Percentiles rank a stretch among this genome's conserved stretches.
phyloP scores from a whole-genome alignment of 2,888 invertebrate genomes.

The Microctonus hyperodae region DNA sequence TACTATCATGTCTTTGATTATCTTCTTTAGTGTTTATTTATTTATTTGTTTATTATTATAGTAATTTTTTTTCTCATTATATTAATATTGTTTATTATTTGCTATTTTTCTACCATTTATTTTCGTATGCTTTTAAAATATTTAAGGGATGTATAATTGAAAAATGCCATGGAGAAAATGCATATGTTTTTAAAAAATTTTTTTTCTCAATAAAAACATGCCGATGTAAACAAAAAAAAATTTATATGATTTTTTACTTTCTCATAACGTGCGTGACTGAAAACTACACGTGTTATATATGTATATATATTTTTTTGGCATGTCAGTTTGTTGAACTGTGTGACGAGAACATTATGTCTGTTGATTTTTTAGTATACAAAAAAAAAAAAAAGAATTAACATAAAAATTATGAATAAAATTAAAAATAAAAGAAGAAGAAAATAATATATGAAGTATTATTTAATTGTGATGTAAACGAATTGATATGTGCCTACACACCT shows the following conservation, averaged over 20 bases:
- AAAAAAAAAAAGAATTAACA: background rate
- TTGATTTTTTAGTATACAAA: background rate
- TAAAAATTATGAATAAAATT: background rate
- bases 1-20: background rate
- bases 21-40: background rate
- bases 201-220: background rate
- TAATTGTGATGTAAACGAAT: slow-evolving; percentile 1
- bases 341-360: background rate
- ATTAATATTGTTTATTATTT: no score
- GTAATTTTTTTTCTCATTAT: background rate
- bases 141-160: no score
- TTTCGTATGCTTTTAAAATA: no score
- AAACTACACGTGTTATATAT: slow-evolving; percentile 16
- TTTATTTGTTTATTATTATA: background rate
- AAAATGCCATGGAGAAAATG: no score
- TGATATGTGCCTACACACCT: background rate
- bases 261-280: slow-evolving; percentile 29
- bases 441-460: background rate
- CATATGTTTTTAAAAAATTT: no score
- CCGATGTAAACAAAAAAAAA: background rate
- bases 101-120: no score
- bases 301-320: slow-evolving; percentile 28
- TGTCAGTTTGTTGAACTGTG: slow-evolving; percentile 29
- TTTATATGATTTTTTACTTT: slow-evolving; percentile 20
- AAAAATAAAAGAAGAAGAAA: background rate